A percentile compares a stretch with the other conserved stretches of the same genome.
Conservation (phyloP, 2,888 invertebrate genomes). For the Nudaria mundana region DNA sequence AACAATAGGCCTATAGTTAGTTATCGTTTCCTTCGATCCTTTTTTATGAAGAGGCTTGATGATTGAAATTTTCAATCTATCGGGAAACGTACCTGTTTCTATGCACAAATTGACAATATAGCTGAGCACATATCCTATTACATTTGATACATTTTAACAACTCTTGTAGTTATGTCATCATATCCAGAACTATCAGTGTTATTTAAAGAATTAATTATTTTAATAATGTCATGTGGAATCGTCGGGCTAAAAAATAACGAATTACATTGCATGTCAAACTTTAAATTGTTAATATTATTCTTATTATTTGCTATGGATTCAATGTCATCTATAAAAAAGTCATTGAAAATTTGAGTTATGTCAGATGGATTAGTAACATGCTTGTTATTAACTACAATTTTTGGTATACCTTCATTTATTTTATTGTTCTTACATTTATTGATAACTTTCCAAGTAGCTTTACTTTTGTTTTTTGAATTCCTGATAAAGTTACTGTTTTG, state of each 20-base stretch:
- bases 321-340: neutral
- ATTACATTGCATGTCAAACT: neutral
- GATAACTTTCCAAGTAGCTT: slow-evolving; percentile 8
- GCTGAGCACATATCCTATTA: neutral
- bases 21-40: neutral
- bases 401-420: neutral
- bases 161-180: neutral
- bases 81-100: neutral
- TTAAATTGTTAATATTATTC: neutral
- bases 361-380: neutral
- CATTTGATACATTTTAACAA: neutral
- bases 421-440: slow-evolving; percentile 4
- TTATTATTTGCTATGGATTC: neutral
- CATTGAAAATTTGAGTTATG: slow-evolving; percentile 3
- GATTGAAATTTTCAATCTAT: neutral
- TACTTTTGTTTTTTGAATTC: slow-evolving; percentile 8
- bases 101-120: slow-evolving; percentile 1
- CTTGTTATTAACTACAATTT: neutral
- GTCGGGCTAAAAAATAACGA: slow-evolving; percentile 3
- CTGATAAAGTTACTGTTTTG: slow-evolving; percentile 4
- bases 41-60: neutral
- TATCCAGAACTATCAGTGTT: slow-evolving; percentile 1
- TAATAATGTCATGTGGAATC: neutral
- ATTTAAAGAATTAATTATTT: neutral
- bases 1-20: neutral